A percentile compares a stretch with the other conserved stretches of the same genome.
phyloP scores from a whole-genome alignment of 2,888 invertebrate species.

The Microplitis deprimator region DNA sequence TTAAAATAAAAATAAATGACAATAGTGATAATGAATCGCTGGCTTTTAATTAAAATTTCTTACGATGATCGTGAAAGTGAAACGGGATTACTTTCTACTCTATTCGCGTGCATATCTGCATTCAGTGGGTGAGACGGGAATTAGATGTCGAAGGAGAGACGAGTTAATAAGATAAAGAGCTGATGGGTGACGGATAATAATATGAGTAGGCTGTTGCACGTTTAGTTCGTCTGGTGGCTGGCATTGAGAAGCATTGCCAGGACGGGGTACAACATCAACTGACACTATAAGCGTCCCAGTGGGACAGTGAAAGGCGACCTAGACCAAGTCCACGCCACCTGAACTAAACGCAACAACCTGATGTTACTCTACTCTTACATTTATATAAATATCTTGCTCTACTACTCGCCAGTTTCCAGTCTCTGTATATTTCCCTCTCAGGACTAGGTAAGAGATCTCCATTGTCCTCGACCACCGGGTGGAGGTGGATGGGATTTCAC shows the following conservation, averaged over 20 bases:
- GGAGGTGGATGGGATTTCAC: not conserved
- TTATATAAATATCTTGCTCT: slow-evolving; percentile 10
- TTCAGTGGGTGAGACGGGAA: no score
- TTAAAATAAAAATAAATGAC: no score
- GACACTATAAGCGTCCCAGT: slow-evolving; percentile 53
- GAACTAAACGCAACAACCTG: slow-evolving; percentile 29
- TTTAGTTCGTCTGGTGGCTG: slow-evolving; percentile 5
- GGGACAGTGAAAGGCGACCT: slow-evolving; percentile 69
- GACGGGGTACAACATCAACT: slow-evolving; percentile 3
- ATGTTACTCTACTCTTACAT: slow-evolving; percentile 36
- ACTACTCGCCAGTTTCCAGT: not conserved
- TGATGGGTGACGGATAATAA: not conserved
- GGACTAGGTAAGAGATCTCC: not conserved
- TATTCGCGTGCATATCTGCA: no score
- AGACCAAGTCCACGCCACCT: slow-evolving; percentile 61
- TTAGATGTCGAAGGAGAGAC: not conserved
- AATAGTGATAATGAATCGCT: not conserved
- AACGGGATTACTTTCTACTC: not conserved
- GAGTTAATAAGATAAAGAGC: not conserved
- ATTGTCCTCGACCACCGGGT: not conserved
- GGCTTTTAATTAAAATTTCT: not conserved
- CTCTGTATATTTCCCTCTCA: not conserved
- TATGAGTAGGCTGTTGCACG: not conserved
- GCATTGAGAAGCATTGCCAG: slow-evolving; percentile 26
- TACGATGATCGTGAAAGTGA: not conserved